A percentile compares a stretch with the other conserved stretches of the same genome.
Evolutionary conservation across 2,113 vertebrate species (phyloP).

Genomic region (Cyanocitta stelleri): DNA sequence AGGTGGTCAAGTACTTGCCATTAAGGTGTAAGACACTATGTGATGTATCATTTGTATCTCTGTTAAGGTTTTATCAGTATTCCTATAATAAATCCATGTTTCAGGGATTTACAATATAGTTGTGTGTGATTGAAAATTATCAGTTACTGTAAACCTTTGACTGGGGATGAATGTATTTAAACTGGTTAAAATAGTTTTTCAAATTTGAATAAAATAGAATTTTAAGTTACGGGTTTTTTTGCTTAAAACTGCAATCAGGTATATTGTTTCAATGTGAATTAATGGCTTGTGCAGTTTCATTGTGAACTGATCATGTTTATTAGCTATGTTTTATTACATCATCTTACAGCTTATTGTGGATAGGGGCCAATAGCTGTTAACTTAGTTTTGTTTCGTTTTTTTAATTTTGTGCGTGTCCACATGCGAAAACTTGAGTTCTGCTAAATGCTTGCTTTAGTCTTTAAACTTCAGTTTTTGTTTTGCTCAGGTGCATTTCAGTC

Average conservation of each 20-base stretch:
- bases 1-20: not conserved
- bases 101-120: slow-evolving; percentile 52
- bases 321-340: not conserved
- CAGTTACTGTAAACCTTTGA: slow-evolving; percentile 49
- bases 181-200: slow-evolving; percentile 28
- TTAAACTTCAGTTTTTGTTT: not conserved
- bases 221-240: not conserved
- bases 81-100: slow-evolving; percentile 58
- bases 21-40: slow-evolving; percentile 12
- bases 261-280: slow-evolving; percentile 23
- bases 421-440: not conserved
- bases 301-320: not conserved
- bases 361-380: not conserved
- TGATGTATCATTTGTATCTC: slow-evolving; percentile 44
- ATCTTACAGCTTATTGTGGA: not conserved
- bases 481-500: not conserved
- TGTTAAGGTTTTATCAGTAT: slow-evolving; percentile 66
- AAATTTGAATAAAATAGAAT: slow-evolving; percentile 18
- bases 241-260: slow-evolving; percentile 1
- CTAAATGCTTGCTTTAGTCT: not conserved
- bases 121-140: slow-evolving; percentile 30
- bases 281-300: slow-evolving; percentile 9
- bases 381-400: not conserved
- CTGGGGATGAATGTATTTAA: slow-evolving; percentile 54
- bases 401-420: not conserved